A percentile compares a stretch with the other conserved stretches of the same genome.
These are phyloP conservation scores for Blomia tropicalis DNA, from an alignment of 2,888 invertebrate genomes.

Conservation along the genomic window DNA sequence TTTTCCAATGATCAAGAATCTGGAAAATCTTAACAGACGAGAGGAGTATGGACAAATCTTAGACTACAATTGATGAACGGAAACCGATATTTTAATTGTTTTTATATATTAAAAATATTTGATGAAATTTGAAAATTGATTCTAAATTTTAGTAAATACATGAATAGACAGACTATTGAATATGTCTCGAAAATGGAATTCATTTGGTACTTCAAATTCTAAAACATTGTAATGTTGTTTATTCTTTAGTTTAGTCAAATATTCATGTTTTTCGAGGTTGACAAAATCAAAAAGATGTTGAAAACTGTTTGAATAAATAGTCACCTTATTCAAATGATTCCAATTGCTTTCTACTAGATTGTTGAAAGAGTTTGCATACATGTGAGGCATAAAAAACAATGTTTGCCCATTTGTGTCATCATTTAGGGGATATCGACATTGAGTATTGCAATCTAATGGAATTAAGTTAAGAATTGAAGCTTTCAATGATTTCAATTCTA, in stretches of 20 bases:
- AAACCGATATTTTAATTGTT: too few relatives aligned
- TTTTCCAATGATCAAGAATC: not conserved
- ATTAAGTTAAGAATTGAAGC: not conserved
- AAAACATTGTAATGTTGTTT: not conserved
- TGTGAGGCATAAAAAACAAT: slow-evolving; percentile 10
- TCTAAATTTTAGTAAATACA: not conserved
- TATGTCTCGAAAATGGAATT: not conserved
- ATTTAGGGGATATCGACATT: not conserved
- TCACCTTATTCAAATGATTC: not conserved
- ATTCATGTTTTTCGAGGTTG: not conserved
- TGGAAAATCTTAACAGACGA: not conserved
- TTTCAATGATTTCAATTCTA: not conserved
- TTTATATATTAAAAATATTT: too few relatives aligned
- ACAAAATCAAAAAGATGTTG: not conserved
- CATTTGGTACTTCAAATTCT: not conserved
- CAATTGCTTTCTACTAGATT: slow-evolving; percentile 3
- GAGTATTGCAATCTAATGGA: not conserved
- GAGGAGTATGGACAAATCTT: not conserved
- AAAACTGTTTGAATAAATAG: not conserved
- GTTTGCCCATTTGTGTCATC: not conserved
- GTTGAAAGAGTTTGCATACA: not conserved
- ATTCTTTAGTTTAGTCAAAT: not conserved
- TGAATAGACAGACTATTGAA: slow-evolving; percentile 5
- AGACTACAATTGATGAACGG: not conserved
- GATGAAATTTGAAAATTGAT: too few relatives aligned